Evolutionary conservation across 2,888 invertebrate genomes (phyloP).

Genomic region (Nymphalis urticae): DNA sequence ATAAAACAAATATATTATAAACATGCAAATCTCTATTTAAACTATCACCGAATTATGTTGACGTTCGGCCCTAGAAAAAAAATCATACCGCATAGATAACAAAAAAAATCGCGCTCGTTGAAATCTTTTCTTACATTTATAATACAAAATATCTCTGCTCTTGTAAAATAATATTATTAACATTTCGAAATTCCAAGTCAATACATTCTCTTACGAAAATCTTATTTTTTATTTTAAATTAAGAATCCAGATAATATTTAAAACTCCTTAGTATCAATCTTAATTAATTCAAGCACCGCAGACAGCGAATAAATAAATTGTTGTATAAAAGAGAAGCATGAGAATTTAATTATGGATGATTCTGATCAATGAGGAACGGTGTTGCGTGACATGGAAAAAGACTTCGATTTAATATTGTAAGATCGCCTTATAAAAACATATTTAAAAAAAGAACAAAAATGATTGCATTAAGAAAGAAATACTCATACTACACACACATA

Average conservation of each 20-base stretch:
- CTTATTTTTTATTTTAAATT: conserved; percentile 47
- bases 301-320: conserved; percentile 71
- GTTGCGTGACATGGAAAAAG: conserved; percentile 71
- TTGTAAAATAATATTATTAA: not conserved
- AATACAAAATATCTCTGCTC: not conserved
- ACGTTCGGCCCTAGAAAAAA: too few relatives aligned
- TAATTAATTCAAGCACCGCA: conserved; percentile 68
- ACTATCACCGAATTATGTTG: too few relatives aligned
- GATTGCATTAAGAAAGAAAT: too few relatives aligned
- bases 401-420: conserved; percentile 50
- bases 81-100: not conserved
- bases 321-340: conserved; percentile 69
- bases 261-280: conserved; percentile 70
- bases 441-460: too few relatives aligned
- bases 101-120: conserved; percentile 53
- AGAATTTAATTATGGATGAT: conserved; percentile 78
- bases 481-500: too few relatives aligned
- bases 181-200: not conserved
- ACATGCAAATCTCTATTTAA: too few relatives aligned
- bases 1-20: too few relatives aligned
- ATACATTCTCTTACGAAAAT: conserved; percentile 45
- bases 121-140: conserved; percentile 62
- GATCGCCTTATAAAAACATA: too few relatives aligned
- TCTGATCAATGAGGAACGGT: conserved; percentile 64
- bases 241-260: conserved; percentile 20